Percentiles rank a stretch among this genome's conserved stretches.
Evolutionary conservation across 2,888 invertebrate species (phyloP).

Genomic region (Polyommatus iphigenia): DNA sequence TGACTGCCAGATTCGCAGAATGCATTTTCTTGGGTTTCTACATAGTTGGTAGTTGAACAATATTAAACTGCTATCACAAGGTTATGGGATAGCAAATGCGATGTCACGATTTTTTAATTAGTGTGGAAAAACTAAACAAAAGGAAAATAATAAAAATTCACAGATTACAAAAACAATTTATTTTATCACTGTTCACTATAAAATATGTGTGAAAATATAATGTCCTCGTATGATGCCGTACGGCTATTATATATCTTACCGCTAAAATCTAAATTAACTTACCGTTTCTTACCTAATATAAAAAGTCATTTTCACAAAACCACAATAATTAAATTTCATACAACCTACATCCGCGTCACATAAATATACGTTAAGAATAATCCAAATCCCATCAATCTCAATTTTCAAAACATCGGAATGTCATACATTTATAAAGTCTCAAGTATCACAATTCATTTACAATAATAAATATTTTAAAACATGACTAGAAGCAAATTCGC

Average conservation of each 20-base stretch:
- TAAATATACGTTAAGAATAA: constrained; percentile 24
- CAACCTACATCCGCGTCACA: neutral
- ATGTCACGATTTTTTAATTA: neutral
- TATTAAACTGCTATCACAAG: neutral
- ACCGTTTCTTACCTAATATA: neutral
- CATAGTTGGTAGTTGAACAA: too few relatives aligned
- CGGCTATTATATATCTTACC: neutral
- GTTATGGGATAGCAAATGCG: neutral
- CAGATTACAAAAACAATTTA: constrained; percentile 39
- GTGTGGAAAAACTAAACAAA: constrained; percentile 4
- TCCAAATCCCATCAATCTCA: constrained; percentile 20
- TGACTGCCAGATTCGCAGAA: too few relatives aligned
- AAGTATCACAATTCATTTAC: constrained; percentile 27
- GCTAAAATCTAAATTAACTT: neutral
- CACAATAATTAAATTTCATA: constrained; percentile 2
- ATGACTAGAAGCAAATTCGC: constrained; percentile 12
- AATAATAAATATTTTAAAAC: constrained; percentile 20
- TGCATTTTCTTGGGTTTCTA: too few relatives aligned
- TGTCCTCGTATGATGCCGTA: constrained; percentile 41
- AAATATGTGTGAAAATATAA: constrained; percentile 45
- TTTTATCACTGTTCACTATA: constrained; percentile 53
- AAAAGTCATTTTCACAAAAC: constrained; percentile 1
- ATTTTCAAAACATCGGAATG: constrained; percentile 26
- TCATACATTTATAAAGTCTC: constrained; percentile 29
- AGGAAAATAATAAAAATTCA: constrained; percentile 33